Evolutionary conservation across 2,888 invertebrate species (phyloP), one percentile per base, ranked within the genome.

Genomic region (Mesochorus sp.): DNA sequence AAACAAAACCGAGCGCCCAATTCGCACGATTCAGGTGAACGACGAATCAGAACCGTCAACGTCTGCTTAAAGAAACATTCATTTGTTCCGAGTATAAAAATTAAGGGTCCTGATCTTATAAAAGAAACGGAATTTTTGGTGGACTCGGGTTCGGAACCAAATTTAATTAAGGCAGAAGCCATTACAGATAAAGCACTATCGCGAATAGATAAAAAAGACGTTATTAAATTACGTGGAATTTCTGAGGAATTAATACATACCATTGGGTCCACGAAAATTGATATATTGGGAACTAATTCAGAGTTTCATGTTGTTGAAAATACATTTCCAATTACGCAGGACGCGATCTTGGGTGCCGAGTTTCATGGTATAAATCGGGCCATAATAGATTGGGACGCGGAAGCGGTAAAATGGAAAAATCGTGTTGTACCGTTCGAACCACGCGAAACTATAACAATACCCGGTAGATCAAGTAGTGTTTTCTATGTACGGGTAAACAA

Each of bases 11-110:
- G 17, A 66, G 57, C 64, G 64, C 53, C 39, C 47, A 0, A 64
- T 73, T 1, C 34, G 26, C n/a, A 4, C 47, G 10, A 6, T 28
- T 2, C 53, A 57, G 3, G 10, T 17, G 49, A 37, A 37, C 47
- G 64, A 66, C 19, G 47, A 34, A 12, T 73, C 34, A 47, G 73
- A 17, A 73, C 72, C 19, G 66, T 51, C 49, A 74, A 42, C 34
- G n/a, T 73, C 47, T 12, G 66, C 34, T 21, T 59, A 49, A 66
- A 28, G 12, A 37, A 26, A 17, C 19, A 37, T 4, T 49, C 66
- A 17, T 67, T 59, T 39, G 24, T 26, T 5, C 70, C 59, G 2
- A 49, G 10, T 24, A 24, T 70, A 59, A 31, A 19, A 24, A 14
- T 39, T 6, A 51, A 24, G 6, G 8, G 49, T 19, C 49, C 57